Base-by-base conservation (phyloP, 2,113 vertebrate genomes). In the Orycteropus afer region DNA sequence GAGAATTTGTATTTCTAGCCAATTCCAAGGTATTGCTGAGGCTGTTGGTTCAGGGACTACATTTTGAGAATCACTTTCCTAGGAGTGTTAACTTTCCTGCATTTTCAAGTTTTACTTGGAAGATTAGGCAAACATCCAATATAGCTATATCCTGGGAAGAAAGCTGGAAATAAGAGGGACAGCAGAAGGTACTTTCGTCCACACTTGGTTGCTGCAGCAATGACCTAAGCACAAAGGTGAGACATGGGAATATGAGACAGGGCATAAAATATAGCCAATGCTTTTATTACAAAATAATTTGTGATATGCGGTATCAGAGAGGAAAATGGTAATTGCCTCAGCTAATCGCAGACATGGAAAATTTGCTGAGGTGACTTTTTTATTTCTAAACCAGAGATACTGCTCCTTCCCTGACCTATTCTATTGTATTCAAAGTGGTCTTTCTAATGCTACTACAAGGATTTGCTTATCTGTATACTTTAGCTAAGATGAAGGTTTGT, bases 21-120 rank as follows among this genome's bases (percentile, higher is more conserved):
- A 83, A 23, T 80, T 89, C 11, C 85, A 15, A 91, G 37, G 49
- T 89, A 47, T 74, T 89, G 40, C 40, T 89, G 49, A 85, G 86
- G 37, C 42, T 71, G 25, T 57, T 86, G 61, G 10, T 76, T 23
- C 69, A 67, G 29, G 51, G 14, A 0, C 11, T 53, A 82, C 61
- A 57, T 80, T 90, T 78, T 59, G 20, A 85, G 59, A 74, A 86
- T 4, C 20, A 57, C 17, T 78, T 74, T 25, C 9, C 17, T 34
- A 37, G 45, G 9, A 1, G 0, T 32, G 14, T 93, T 45, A 82
- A 63, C 34, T 57, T 14, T 74, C 53, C 8, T 79, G 29, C 20
- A 15, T 37, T 45, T 65, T 84, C 14, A 47, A 0, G 8, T 83
- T 91, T 65, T 7, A n/a, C n/a, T 57, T 83, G 77, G 20, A 15